Conservation (phyloP, 2,113 vertebrate genomes). For the Myiagra hebetior region DNA sequence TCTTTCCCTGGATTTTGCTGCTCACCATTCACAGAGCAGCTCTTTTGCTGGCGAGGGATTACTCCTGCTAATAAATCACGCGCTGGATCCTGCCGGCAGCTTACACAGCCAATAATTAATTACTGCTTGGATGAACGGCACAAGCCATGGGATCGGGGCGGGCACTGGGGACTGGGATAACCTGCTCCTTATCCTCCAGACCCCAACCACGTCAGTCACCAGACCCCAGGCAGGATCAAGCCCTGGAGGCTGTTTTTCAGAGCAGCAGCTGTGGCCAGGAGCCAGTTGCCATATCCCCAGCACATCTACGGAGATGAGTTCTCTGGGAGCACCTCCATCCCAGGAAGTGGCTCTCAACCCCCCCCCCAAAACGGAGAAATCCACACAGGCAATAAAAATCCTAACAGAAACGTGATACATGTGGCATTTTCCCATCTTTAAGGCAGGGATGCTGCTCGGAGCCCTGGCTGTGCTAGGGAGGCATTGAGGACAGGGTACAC, state of each 20-base stretch:
- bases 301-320: not conserved
- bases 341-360: not conserved
- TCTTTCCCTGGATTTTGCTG: not conserved
- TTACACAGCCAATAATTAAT: not conserved
- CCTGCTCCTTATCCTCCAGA: not conserved
- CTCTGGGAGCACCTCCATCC: not conserved
- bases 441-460: not conserved
- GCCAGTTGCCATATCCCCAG: not conserved
- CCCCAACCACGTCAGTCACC: not conserved
- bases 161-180: not conserved
- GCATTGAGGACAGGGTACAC: not conserved
- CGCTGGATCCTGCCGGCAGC: not conserved
- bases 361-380: not conserved
- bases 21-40: not conserved
- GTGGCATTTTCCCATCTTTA: not conserved
- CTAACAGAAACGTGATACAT: fast-evolving
- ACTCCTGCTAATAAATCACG: not conserved
- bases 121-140: not conserved
- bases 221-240: fast-evolving
- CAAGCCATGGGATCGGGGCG: fast-evolving
- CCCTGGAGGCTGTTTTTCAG: not conserved
- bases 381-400: not conserved
- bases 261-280: not conserved
- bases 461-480: not conserved
- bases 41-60: not conserved